These are phyloP conservation scores for Hyperoplus immaculatus DNA, from an alignment of 2,797 vertebrate species.

Conservation along the genomic window DNA sequence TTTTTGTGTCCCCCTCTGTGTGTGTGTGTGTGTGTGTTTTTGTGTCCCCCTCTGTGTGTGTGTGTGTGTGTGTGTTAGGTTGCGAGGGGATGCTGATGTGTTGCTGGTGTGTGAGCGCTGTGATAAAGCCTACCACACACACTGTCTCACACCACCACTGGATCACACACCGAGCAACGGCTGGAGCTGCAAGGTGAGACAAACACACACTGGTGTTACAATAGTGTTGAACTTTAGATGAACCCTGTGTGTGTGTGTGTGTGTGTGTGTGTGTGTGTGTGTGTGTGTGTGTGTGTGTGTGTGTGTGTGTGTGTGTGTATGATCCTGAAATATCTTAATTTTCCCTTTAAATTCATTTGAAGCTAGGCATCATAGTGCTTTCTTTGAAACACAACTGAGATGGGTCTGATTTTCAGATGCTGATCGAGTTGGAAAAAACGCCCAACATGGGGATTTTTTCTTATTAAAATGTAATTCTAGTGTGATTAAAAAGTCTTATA, in stretches of 20 bases:
- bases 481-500: too few relatives aligned
- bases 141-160: slow-evolving; percentile 94
- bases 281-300: not conserved
- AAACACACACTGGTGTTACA: not conserved
- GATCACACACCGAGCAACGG: slow-evolving; percentile 88
- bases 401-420: too few relatives aligned
- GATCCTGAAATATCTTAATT: too few relatives aligned
- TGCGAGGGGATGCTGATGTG: slow-evolving; percentile 90
- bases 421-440: too few relatives aligned
- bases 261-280: not conserved
- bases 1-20: not conserved
- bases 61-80: slow-evolving; percentile 77
- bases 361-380: too few relatives aligned
- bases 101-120: slow-evolving; percentile 95
- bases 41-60: not conserved
- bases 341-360: too few relatives aligned
- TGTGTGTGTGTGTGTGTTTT: not conserved
- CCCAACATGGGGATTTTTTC: too few relatives aligned
- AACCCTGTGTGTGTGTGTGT: not conserved
- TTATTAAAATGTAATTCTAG: too few relatives aligned
- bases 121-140: slow-evolving; percentile 95
- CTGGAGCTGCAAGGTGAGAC: slow-evolving; percentile 90
- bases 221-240: not conserved
- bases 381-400: too few relatives aligned
- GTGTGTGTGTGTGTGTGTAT: too few relatives aligned